Base-by-base conservation (phyloP, 2,888 invertebrate species). In the Cremastinae sp. region DNA sequence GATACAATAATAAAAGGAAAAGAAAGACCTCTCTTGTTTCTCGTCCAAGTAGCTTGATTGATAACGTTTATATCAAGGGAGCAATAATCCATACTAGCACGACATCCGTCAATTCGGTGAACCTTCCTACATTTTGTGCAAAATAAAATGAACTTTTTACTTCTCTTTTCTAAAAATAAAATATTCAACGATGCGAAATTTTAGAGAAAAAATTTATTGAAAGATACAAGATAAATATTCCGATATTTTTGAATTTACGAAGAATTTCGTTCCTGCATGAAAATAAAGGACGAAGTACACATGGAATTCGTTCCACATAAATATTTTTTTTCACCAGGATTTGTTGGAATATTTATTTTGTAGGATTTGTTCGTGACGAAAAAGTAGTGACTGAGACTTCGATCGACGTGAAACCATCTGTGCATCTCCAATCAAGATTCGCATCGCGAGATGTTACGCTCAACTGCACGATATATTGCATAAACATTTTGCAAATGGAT, bases 11-110 rank as follows among this genome's bases (percentile, higher is more conserved):
- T 58, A 74, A 68, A 61, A 56, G 56, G 47, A 62, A 61, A 20
- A 43, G 53, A 35, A 16, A 10, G 8, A 2, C 16, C 47, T 62
- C 14, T 35, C 39, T 51, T 49, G 41, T 68, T 56, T 39, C 35
- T 43, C 3, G 41, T 10, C 55, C 56, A 37, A 41, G 35, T 28
- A 61, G 56, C 35, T 62, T 74, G 74, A 74, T 74, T 74, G 68
- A 74, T 74, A 68, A 62, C 68, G 55, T 62, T 68, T 69, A 68
- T 74, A 66, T 68, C 62, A 28, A 12, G 47, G 68, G 74, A 68
- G 68, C 68, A 62, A 73, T 53, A 66, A 73, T 66, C 53, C 59
- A 7, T 28, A 37, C 12, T 47, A 14, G 53, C 37, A 37, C 37
- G 22, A 22, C 28, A 66, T 35, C 37, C 66, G 12, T 37, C 41